Evolutionary conservation across 2,888 invertebrate species (phyloP), one percentile per base, ranked within the genome.

Genomic region (Orthosia incerta): DNA sequence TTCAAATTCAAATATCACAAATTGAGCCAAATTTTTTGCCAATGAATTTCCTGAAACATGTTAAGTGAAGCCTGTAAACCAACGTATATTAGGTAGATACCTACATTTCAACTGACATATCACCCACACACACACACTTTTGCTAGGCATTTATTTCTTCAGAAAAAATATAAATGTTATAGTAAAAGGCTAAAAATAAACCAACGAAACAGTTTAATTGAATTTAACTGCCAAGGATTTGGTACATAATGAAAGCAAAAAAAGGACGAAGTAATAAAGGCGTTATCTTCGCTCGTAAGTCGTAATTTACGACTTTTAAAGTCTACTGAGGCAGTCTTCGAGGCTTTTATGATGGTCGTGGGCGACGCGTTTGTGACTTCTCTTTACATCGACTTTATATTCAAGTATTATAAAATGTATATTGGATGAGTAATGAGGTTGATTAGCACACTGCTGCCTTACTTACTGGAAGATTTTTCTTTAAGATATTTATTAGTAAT

Each of bases 301-400:
- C 66, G 62, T 82, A 74, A 86, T 86, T 86, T 82, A 86, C 71
- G 85, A 69, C 70, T 74, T 86, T 79, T 72, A 75, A 86, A 85
- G 71, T 86, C 82, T 69, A 67, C 71, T 57, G 76, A 46, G 79
- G 65, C 50, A 82, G 66, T 82, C 79, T 72, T 75, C 79, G 76
- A 61, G 68, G 18, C 59, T 74, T 86, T 85, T 82, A 85, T 75
- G 76, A 71, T 77, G 50, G 66, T 70, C 59, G 56, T 53, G 71
- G 68, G 74, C 62, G 73, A n/a, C 68, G 61, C 72, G 51, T 76
- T 81, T 86, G 82, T 69, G 76, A 78, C 71, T 86, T 75, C 66
- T 74, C 78, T 60, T 82, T 74, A 79, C 79, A 70, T 76, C 39
- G 63, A 64, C 50, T 71, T 79, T 67, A 67, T 71, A 70, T 53